Percentiles rank a stretch among this genome's conserved stretches.
These are phyloP conservation scores for Drosophila meridionalis DNA, from an alignment of 2,888 invertebrate species.

Conservation along the genomic window DNA sequence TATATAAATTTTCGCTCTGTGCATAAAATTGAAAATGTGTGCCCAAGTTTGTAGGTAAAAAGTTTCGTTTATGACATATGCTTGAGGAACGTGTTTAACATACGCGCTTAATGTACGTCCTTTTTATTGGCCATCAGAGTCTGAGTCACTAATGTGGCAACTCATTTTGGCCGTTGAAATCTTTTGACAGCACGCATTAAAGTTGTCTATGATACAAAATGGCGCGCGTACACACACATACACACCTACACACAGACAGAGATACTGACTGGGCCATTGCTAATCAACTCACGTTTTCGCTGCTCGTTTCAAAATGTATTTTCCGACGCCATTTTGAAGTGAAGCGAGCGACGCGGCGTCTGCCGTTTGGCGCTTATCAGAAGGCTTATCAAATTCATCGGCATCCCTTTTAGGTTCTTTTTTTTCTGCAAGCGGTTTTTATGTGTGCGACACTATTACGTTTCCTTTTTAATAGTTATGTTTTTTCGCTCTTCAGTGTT, in stretches of 20 bases:
- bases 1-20: no score
- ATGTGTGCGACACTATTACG: conserved; percentile 66
- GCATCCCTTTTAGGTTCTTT: conserved; percentile 34
- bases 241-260: not conserved
- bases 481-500: conserved; percentile 15
- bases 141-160: conserved; percentile 54
- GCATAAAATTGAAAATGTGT: not conserved
- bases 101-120: conserved; percentile 52
- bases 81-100: conserved; percentile 52
- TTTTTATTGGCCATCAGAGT: conserved; percentile 52
- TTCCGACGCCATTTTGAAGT: conserved; percentile 79
- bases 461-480: conserved; percentile 66
- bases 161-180: conserved; percentile 48
- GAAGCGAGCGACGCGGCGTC: conserved; percentile 46
- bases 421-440: conserved; percentile 39
- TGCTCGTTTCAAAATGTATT: conserved; percentile 81
- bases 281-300: conserved; percentile 81
- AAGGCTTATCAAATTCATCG: conserved; percentile 78
- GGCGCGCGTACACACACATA: conserved; percentile 28
- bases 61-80: conserved; percentile 55
- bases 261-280: conserved; percentile 57
- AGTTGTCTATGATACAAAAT: conserved; percentile 64
- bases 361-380: conserved; percentile 58
- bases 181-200: conserved; percentile 61
- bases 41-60: conserved; percentile 14